Conservation (phyloP, 2,888 invertebrate genomes). For the Dastarcus helophoroides region DNA sequence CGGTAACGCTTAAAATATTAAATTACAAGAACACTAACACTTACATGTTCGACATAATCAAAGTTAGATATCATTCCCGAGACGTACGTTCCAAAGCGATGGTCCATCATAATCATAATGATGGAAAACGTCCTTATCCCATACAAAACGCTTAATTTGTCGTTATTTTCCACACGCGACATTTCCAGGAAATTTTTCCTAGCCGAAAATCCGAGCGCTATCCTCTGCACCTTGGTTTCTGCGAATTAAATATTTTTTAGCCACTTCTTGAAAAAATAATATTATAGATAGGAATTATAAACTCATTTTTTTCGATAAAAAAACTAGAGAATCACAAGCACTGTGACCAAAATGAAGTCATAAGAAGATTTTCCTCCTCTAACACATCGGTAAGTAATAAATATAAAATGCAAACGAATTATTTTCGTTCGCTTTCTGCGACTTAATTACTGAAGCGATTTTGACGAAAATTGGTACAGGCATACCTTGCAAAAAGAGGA, state of each 20-base stretch:
- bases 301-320: no score
- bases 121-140: conserved; percentile 47
- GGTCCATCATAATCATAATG: conserved; percentile 44
- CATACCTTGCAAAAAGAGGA: no score
- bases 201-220: conserved; percentile 29
- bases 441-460: no score
- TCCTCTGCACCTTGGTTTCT: conserved; percentile 14
- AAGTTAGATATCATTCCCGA: conserved; percentile 46
- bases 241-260: conserved; percentile 6
- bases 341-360: no score
- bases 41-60: conserved; percentile 43
- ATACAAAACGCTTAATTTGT: conserved; percentile 43
- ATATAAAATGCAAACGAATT: no score
- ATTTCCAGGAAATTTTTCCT: conserved; percentile 33
- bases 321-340: no score
- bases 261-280: conserved; percentile 1
- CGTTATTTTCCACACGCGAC: conserved; percentile 31
- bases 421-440: no score
- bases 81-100: conserved; percentile 43
- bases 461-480: no score
- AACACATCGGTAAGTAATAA: no score
- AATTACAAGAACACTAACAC: no score
- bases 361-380: no score
- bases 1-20: no score
- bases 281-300: background rate